A percentile compares a stretch with the other conserved stretches of the same genome.
phyloP scores from a whole-genome alignment of 2,113 vertebrate species.

The Suricata suricatta region DNA sequence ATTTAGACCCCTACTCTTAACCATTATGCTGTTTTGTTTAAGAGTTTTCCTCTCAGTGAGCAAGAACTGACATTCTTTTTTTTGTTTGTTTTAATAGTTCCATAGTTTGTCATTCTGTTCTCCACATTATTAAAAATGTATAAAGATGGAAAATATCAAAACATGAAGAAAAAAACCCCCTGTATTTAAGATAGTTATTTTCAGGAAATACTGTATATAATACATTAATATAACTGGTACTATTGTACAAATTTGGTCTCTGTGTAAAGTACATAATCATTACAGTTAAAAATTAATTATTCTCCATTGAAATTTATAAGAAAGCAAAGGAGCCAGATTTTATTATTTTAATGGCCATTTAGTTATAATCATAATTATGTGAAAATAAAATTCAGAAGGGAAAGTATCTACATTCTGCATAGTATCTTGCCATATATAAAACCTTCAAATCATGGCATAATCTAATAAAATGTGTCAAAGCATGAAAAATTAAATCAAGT shows the following conservation, averaged over 20 bases:
- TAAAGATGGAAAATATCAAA: not conserved
- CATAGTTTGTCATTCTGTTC: not conserved
- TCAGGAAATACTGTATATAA: not conserved
- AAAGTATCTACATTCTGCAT: not conserved
- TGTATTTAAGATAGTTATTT: slow-evolving; percentile 17
- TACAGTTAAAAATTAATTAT: slow-evolving; percentile 9
- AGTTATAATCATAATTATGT: slow-evolving; percentile 9
- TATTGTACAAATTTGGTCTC: not conserved
- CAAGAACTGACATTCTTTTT: not conserved
- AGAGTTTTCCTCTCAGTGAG: not conserved
- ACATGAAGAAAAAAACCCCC: not conserved
- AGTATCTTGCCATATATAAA: not conserved
- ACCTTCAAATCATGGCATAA: not conserved
- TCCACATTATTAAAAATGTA: not conserved
- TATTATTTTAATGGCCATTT: not conserved
- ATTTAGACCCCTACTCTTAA: too few relatives aligned
- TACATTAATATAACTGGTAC: not conserved
- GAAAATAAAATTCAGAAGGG: not conserved
- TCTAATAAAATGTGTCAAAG: not conserved
- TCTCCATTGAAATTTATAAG: slow-evolving; percentile 20
- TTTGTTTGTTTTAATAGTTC: not conserved
- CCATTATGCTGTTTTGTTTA: not conserved
- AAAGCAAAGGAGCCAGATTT: not conserved
- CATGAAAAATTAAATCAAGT: slow-evolving; percentile 7
- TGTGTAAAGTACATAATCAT: not conserved